These are phyloP conservation scores for Alectoris magna DNA, from an alignment of 2,797 vertebrate genomes.

Conservation along the genomic window DNA sequence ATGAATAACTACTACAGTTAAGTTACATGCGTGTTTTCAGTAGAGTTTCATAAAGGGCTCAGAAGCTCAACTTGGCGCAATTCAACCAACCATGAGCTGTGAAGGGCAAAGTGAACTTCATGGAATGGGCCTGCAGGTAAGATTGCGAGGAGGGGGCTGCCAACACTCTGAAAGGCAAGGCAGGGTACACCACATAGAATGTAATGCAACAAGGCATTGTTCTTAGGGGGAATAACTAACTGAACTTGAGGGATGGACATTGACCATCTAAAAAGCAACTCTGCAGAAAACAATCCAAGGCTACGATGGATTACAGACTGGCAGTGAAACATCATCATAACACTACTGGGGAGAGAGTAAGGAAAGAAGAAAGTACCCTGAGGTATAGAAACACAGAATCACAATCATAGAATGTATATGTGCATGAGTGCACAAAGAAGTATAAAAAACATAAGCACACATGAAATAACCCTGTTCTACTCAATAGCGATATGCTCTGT, in stretches of 20 bases:
- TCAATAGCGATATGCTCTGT: not conserved
- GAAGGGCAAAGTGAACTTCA: not conserved
- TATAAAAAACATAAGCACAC: not conserved
- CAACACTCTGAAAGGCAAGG: not conserved
- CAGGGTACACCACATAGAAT: not conserved
- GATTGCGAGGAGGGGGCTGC: not conserved
- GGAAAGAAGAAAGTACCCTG: accelerated
- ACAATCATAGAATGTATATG: no score
- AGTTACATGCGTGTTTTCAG: not conserved
- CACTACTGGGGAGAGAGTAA: not conserved
- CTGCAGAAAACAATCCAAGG: not conserved
- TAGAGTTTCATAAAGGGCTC: not conserved
- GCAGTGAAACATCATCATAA: not conserved
- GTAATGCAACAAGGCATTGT: not conserved
- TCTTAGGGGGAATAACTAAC: not conserved
- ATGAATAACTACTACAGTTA: not conserved
- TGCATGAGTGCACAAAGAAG: not conserved
- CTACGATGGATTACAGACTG: not conserved
- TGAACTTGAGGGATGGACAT: not conserved
- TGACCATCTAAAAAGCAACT: not conserved
- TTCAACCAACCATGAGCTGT: not conserved
- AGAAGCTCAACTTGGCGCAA: not conserved
- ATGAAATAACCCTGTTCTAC: not conserved
- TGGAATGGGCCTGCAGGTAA: accelerated
- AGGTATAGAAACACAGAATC: no score